These are phyloP conservation scores for Xylocampa areola DNA, from an alignment of 2,888 invertebrate species.

Conservation along the genomic window DNA sequence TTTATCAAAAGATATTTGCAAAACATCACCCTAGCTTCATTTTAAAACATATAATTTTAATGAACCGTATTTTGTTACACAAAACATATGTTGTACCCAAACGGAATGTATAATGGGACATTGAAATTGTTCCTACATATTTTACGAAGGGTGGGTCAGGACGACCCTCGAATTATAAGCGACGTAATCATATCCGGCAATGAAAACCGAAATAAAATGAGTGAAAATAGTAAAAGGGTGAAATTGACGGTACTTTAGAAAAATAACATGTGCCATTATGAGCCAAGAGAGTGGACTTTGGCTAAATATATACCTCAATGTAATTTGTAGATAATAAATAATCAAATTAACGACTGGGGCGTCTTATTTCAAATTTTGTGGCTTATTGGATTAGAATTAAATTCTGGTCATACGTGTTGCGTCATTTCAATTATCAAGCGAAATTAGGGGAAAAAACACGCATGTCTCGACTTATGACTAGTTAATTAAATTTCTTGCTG, in stretches of 20 bases:
- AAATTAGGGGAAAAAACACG: too few species aligned
- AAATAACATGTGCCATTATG: conserved; percentile 33
- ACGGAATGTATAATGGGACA: conserved; percentile 59
- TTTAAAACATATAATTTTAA: conserved; percentile 18
- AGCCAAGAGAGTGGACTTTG: conserved; percentile 1
- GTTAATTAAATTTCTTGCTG: too few species aligned
- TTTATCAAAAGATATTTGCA: background rate
- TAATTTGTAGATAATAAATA: too few species aligned
- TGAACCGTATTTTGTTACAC: conserved; percentile 20
- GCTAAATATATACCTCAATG: conserved; percentile 3
- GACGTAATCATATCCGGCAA: conserved; percentile 58
- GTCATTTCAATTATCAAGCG: too few species aligned
- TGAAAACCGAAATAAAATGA: conserved; percentile 52
- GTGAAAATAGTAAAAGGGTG: conserved; percentile 42
- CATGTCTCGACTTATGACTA: too few species aligned
- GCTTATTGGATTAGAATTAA: too few species aligned
- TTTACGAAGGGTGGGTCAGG: conserved; percentile 54
- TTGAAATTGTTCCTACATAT: conserved; percentile 62
- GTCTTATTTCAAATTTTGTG: too few species aligned
- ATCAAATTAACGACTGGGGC: too few species aligned
- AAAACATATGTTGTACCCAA: conserved; percentile 37
- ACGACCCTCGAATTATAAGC: conserved; percentile 55
- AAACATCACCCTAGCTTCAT: background rate
- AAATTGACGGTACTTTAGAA: conserved; percentile 34
- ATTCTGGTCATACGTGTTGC: too few species aligned